phyloP scores from a whole-genome alignment of 2,113 vertebrate genomes.

The Meriones unguiculatus region DNA sequence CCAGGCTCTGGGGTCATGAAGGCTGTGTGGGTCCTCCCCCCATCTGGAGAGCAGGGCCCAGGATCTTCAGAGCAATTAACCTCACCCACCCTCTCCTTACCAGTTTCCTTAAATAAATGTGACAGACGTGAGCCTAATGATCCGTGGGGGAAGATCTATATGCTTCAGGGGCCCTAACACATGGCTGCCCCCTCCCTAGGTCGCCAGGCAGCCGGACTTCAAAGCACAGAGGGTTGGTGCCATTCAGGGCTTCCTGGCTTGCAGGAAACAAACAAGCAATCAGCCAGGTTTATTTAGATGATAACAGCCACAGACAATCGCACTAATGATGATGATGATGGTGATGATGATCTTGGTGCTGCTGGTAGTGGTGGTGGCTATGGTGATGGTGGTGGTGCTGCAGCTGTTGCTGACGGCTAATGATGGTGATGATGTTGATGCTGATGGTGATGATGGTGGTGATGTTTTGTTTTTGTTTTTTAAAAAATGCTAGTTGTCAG shows the following conservation, averaged over 20 bases:
- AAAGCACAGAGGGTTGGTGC: slow-evolving; percentile 58
- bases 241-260: slow-evolving; percentile 56
- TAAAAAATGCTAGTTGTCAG: not conserved
- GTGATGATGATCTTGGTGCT: not conserved
- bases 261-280: slow-evolving; percentile 75
- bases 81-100: slow-evolving; percentile 76
- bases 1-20: slow-evolving; percentile 55
- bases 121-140: slow-evolving; percentile 80
- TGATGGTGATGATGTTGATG: not conserved
- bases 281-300: not conserved
- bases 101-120: slow-evolving; percentile 83
- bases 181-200: slow-evolving; percentile 52
- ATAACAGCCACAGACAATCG: not conserved
- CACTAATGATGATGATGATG: not conserved
- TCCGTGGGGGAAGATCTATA: slow-evolving; percentile 78
- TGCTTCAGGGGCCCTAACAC: slow-evolving; percentile 46
- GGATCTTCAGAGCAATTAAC: slow-evolving; percentile 77
- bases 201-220: slow-evolving; percentile 65
- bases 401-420: rapidly evolving
- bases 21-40: slow-evolving; percentile 34
- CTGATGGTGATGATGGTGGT: not conserved
- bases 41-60: slow-evolving; percentile 75
- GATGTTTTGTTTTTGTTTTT: too few species aligned
- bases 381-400: not conserved
- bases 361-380: not conserved